phyloP scores from a whole-genome alignment of 2,797 vertebrate genomes.

The Coregonus suidteri region DNA sequence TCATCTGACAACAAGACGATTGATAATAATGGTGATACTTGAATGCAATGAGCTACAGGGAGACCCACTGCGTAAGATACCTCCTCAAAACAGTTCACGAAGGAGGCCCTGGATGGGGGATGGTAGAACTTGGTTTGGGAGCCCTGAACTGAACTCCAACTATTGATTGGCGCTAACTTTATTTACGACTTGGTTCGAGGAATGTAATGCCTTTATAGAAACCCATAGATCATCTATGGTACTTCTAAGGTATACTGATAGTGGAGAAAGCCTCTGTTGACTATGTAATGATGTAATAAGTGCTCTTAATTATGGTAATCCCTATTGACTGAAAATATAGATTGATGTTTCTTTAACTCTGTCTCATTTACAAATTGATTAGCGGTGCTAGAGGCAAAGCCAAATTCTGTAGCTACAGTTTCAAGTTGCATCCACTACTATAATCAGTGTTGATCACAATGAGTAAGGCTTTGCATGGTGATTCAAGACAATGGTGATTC shows the following conservation, averaged over 20 bases:
- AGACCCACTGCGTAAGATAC: not conserved
- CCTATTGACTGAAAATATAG: not conserved
- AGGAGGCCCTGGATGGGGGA: not conserved
- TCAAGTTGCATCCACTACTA: not conserved
- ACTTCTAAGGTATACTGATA: not conserved
- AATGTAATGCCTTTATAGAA: not conserved
- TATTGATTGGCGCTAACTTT: not conserved
- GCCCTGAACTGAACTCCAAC: not conserved
- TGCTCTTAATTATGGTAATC: not conserved
- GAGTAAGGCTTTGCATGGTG: not conserved
- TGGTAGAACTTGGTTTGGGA: not conserved
- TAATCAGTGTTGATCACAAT: not conserved
- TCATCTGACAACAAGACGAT: not conserved
- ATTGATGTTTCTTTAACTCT: not conserved
- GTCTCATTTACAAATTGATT: not conserved
- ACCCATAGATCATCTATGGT: not conserved
- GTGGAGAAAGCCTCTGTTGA: not conserved
- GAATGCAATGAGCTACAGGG: not conserved
- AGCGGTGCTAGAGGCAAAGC: not conserved
- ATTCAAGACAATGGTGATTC: not conserved
- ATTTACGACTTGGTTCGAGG: not conserved
- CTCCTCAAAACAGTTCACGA: not conserved
- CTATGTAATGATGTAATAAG: not conserved
- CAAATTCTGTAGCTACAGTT: not conserved
- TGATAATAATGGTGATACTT: not conserved